Evolutionary conservation across 1,140 invertebrate genomes (phyloP), one percentile per base, ranked within the genome.

Genomic region (Varroa destructor): DNA sequence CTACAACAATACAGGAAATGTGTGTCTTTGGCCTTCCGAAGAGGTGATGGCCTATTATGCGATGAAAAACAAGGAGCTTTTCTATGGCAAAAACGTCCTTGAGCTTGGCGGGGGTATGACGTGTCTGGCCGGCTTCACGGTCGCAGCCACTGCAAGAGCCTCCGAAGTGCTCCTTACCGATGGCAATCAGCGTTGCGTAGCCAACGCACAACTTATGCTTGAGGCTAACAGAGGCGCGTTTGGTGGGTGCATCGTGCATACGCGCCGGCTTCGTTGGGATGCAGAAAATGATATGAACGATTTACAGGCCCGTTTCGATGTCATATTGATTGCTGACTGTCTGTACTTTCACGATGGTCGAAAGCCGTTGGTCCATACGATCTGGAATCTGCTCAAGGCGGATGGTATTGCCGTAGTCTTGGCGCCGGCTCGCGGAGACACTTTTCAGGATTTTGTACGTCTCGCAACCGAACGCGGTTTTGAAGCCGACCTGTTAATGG

Each of bases 1-100:
- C 0, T 91, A 91, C 80, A 91, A 93, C 78, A 91, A 91, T 75
- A 93, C 90, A 0, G 90, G 90, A n/a, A 92, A 91, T 80, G 85
- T 92, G 1, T 90, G 89, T 81, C 85, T 92, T 1, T 93, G 90
- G 90, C 89, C 89, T 8, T 90, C 89, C 3, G 90, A 92, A 79
- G 89, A 91, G 79, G 87, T 90, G 6, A 78, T 93, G 43, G 84
- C 88, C 1, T 87, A 87, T 75, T 87, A 88, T 78, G 83, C 87
- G 73, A 80, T 89, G 54, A 83, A 84, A 74, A 87, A 91, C 78
- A 79, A 83, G 55, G 74, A 82, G 2, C 78, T 85, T 36, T 90
- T 51, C 77, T 79, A 82, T 1, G 82, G 82, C 73, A 87, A 86
- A 77, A 83, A 79, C 74, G 84, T 91, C 1, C 80, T 90, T 75